Base-by-base conservation (phyloP, 1,140 invertebrate species). In the Tenebrio molitor region DNA sequence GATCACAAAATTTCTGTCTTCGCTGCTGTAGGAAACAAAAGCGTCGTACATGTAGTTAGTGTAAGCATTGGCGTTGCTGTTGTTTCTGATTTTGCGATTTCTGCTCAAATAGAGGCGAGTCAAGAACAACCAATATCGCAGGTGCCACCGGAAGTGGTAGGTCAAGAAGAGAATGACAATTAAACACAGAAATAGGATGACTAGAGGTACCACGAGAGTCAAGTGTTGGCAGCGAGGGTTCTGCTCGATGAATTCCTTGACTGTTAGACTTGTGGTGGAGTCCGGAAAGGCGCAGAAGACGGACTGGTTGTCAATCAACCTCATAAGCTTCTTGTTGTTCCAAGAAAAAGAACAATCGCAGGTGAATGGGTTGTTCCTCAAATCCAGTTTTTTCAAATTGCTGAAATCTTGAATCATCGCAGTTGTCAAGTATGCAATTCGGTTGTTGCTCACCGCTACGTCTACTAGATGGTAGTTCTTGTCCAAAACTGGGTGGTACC, bases 1-100 rank as follows among this genome's bases (percentile, higher is more conserved):
- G 0, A 86, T 76, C 2, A 91, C 87, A 78, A 89, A 91, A 33
- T 86, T 83, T 69, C 86, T 82, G 73, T 91, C 89, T 73, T 89
- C 86, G 63, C 84, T 87, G 73, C 88, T 88, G 77, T 91, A 91
- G 0, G 88, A 90, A 1, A 91, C 85, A 76, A 91, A 91, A 1
- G 89, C 89, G 74, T 91, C 90, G 75, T 88, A 91, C 53, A 83
- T 83, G 64, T 86, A 89, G 16, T 80, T 76, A 1, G 73, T 81
- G 2, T 74, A 72, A 10, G 15, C 50, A 14, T 64, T 76, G 39
- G 29, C 62, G 3, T 16, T 36, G 1, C 2, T 44, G 33, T 58
- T 73, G n/a, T 62, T 53, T 50, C 77, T 81, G 33, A 84, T 80
- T 42, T 84, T 82, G 25, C 78, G 83, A 68, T 83, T 84, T 19